Evolutionary conservation across 2,797 vertebrate species (phyloP), one percentile per base, ranked within the genome.

Genomic region (Rhinichthys osculus): DNA sequence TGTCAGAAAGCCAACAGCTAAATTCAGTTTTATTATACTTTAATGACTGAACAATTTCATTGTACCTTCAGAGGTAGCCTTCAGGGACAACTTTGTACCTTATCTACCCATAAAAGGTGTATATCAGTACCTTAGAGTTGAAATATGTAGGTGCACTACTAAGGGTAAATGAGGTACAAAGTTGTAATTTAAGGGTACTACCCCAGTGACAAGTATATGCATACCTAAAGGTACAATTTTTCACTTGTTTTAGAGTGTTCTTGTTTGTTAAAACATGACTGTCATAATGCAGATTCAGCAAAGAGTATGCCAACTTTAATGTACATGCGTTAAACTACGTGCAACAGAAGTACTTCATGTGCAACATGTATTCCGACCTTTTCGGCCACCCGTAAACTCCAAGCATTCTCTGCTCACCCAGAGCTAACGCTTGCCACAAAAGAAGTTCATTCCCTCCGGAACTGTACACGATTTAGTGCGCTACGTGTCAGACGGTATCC

Each of bases 401-500:
- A 4, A 72, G 76, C 35, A 42, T 85, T 88, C 21, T 88, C 73
- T 82, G 78, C 44, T 87, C 87, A 86, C 40, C 84, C 84, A 85
- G 82, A 79, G 83, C 77, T 82, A 74, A 86, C 57, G 21, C 40
- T 21, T 86, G 86, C 72, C 81, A 83, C 87, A 87, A 69, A 30
- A 77, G 74, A 89, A 84, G 91, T 91, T 82, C 19, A 50, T 90
- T 92, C 92, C 90, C 80, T 83, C 86, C 90, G 93, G 92, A 87
- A 90, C 5, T 1, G 82, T 91, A 93, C 93, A 92, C 92, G 94
- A 96, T 97, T 96, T 96, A 95, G 93, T 87, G 87, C 90, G 87
- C 93, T 93, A 91, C 85, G 88, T 96, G 96, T 94, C 95, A 94
- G 93, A 91, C 93, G 95, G 93, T 94, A 95, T 96, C 91, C 93